These are phyloP conservation scores for Brachyalestes nurse DNA, from an alignment of 2,797 vertebrate species.

Conservation along the genomic window DNA sequence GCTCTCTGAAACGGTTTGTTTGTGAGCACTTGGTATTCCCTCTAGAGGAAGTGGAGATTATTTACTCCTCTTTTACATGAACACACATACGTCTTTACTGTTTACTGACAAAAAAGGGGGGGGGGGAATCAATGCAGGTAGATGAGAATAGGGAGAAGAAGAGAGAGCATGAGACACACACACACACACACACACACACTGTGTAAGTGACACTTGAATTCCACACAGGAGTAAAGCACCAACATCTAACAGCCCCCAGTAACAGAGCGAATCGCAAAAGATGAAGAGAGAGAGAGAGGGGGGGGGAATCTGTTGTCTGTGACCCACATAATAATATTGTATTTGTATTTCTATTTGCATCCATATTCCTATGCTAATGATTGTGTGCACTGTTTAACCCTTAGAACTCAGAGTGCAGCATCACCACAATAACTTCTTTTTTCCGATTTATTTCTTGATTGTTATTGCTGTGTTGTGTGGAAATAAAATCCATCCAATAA, in stretches of 20 bases:
- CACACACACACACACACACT: background rate
- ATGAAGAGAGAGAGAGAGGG: background rate
- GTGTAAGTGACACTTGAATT: conserved; percentile 10
- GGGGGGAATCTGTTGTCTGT: background rate
- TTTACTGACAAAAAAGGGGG: background rate
- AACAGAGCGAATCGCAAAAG: background rate
- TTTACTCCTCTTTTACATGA: conserved; percentile 25
- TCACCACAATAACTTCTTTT: no score
- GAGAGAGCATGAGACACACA: background rate
- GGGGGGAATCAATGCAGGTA: background rate
- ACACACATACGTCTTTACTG: background rate
- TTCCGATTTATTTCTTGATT: no score
- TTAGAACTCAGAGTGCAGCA: background rate
- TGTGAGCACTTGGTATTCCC: no score
- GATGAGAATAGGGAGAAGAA: background rate
- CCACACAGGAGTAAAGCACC: conserved; percentile 14
- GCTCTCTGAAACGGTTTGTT: no score
- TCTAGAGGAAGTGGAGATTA: background rate
- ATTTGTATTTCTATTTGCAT: conserved; percentile 18
- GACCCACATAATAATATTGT: background rate
- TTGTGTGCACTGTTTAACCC: background rate
- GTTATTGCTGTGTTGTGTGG: no score
- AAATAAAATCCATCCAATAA: no score
- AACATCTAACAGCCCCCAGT: conserved; percentile 20
- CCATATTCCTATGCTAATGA: background rate